phyloP scores from a whole-genome alignment of 2,888 invertebrate species.

The Prosopocoilus inquinatus region DNA sequence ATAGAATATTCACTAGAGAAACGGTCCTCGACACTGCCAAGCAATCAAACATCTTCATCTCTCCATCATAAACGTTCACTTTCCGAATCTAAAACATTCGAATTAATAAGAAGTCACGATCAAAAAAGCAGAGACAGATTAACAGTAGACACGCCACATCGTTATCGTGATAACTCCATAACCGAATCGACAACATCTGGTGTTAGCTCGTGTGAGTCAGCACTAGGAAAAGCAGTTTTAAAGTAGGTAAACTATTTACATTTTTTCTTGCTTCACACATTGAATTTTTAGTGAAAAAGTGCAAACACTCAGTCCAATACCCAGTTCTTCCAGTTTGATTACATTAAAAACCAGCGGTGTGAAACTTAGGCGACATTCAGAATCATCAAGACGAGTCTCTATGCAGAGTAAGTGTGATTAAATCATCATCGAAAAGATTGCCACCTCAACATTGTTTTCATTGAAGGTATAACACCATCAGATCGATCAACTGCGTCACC shows the following conservation, averaged over 20 bases:
- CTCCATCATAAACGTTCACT: conserved; percentile 62
- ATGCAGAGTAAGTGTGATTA: conserved; percentile 54
- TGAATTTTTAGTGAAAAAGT: conserved; percentile 62
- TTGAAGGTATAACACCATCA: conserved; percentile 54
- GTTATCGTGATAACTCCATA: conserved; percentile 59
- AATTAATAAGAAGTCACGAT: conserved; percentile 53
- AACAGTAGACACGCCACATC: conserved; percentile 44
- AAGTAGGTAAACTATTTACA: conserved; percentile 48
- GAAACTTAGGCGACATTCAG: conserved; percentile 51
- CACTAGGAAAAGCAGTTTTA: conserved; percentile 56
- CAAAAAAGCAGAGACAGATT: conserved; percentile 23
- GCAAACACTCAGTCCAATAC: conserved; percentile 82
- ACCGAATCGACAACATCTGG: conserved; percentile 82
- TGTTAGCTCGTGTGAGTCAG: conserved; percentile 78
- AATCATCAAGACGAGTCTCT: conserved; percentile 57
- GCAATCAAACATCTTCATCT: conserved; percentile 51
- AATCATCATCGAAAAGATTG: background rate
- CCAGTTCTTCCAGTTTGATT: conserved; percentile 73
- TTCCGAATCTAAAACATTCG: conserved; percentile 69
- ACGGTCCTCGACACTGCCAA: conserved; percentile 57
- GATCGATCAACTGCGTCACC: conserved; percentile 56
- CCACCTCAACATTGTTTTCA: background rate
- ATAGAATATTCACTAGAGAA: conserved; percentile 17
- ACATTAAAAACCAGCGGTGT: conserved; percentile 39
- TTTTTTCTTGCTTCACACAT: background rate